Percentiles rank a stretch among this genome's conserved stretches.
Conservation (phyloP, 2,888 invertebrate species). For the Thymelicus acteon region DNA sequence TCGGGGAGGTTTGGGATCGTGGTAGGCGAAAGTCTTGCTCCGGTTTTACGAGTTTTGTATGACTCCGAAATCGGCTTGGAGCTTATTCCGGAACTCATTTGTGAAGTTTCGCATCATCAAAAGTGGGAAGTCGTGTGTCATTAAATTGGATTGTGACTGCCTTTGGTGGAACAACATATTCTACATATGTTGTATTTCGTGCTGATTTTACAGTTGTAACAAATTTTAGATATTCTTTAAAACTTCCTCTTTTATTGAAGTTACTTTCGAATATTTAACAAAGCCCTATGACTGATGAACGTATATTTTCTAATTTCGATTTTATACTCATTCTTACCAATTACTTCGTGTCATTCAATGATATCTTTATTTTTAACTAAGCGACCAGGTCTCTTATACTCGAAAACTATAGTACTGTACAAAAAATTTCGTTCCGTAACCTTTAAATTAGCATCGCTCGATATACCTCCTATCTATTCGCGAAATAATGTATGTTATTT, state of each 20-base stretch:
- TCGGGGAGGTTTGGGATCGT: conserved; percentile 64
- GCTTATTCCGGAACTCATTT: conserved; percentile 72
- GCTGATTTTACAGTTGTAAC: conserved; percentile 33
- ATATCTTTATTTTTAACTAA: background rate
- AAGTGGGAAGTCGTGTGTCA: conserved; percentile 61
- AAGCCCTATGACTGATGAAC: too few relatives aligned
- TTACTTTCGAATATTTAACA: too few relatives aligned
- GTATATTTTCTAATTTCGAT: background rate
- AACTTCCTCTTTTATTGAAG: too few relatives aligned
- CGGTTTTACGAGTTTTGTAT: conserved; percentile 76
- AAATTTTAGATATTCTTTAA: conserved; percentile 11
- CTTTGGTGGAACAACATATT: conserved; percentile 42
- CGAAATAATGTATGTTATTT: conserved; percentile 61
- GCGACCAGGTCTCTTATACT: background rate
- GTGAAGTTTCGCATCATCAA: conserved; percentile 73
- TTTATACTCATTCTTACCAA: background rate
- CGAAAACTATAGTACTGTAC: background rate
- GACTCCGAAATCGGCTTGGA: conserved; percentile 68
- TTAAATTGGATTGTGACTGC: conserved; percentile 54
- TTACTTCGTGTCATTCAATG: background rate
- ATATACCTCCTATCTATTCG: conserved; percentile 50
- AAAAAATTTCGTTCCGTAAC: conserved; percentile 9
- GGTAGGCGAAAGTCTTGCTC: conserved; percentile 60
- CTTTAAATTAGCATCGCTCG: conserved; percentile 3
- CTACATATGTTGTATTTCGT: conserved; percentile 23